Percentiles rank a stretch among this genome's conserved stretches.
phyloP scores from a whole-genome alignment of 1,140 invertebrate genomes.

The Sitodiplosis mosellana region DNA sequence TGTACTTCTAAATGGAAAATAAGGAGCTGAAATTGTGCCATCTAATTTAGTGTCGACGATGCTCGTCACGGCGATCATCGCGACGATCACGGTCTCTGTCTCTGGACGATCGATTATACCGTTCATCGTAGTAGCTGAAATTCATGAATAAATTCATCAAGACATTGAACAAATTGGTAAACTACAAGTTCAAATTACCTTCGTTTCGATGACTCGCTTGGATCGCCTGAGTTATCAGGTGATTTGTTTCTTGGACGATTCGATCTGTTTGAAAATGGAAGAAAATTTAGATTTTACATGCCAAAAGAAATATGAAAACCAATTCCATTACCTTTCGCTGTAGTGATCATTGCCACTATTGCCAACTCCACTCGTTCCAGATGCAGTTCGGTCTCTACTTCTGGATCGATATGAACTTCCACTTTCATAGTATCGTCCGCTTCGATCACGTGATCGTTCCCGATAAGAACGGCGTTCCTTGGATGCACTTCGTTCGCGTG shows the following conservation, averaged over 20 bases:
- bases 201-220: not conserved
- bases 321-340: not conserved
- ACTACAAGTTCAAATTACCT: not conserved
- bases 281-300: not conserved
- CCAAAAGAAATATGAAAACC: not conserved
- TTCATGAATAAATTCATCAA: no score
- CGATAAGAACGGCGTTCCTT: slow-evolving; percentile 45
- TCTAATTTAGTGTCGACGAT: no score
- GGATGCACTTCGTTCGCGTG: slow-evolving; percentile 49
- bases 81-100: no score
- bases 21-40: no score
- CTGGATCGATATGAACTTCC: not conserved
- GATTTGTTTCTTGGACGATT: not conserved
- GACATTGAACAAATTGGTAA: no score
- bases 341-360: not conserved
- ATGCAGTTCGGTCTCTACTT: not conserved
- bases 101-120: no score
- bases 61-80: not conserved
- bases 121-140: no score
- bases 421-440: slow-evolving; percentile 16
- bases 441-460: slow-evolving; percentile 45
- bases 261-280: not conserved
- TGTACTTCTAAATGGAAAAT: no score
- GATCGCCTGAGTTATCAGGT: not conserved
- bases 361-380: not conserved